Conservation (phyloP, 2,113 vertebrate genomes). For the Dicerorhinus sumatrensis region DNA sequence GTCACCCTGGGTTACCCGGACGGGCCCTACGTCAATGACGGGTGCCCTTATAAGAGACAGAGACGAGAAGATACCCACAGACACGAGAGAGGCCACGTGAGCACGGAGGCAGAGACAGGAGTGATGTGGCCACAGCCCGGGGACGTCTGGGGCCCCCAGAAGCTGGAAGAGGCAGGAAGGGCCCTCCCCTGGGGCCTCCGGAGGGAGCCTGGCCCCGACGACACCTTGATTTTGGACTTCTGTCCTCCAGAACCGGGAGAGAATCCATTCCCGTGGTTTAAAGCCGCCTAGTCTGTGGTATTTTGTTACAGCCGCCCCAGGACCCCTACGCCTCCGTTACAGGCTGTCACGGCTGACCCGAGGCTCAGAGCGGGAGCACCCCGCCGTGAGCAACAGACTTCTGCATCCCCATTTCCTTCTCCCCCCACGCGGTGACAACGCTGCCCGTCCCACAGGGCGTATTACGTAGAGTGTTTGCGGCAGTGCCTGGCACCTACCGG, state of each 20-base stretch:
- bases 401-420: accelerated
- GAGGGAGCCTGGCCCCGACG: neutral
- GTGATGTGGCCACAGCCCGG: neutral
- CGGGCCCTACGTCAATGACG: accelerated
- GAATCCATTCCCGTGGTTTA: accelerated
- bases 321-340: accelerated
- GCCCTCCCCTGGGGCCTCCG: accelerated
- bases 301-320: neutral
- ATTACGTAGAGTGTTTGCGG: accelerated
- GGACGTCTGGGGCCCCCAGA: neutral
- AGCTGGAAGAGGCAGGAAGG: neutral
- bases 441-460: accelerated
- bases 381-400: neutral
- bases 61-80: too few relatives aligned
- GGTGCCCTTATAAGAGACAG: neutral
- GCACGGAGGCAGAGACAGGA: neutral
- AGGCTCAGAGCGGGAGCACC: neutral
- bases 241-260: accelerated
- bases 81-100: neutral
- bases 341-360: neutral
- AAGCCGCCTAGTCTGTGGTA: accelerated
- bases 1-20: accelerated
- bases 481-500: accelerated
- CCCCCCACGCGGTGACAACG: accelerated
- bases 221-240: neutral